Conservation (phyloP, 2,888 invertebrate genomes). For the Tuta absoluta region DNA sequence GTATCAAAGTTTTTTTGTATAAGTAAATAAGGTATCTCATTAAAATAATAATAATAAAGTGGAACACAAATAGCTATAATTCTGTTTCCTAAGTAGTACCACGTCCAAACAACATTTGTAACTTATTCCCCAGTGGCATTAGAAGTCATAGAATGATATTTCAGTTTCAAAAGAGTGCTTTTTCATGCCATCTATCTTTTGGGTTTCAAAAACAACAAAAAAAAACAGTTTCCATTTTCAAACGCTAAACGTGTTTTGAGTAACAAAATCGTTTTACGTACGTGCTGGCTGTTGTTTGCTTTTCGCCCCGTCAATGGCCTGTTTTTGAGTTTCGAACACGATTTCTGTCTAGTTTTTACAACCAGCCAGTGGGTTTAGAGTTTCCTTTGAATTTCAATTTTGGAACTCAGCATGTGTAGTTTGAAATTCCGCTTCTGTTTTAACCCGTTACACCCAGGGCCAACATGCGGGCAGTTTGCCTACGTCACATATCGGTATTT, state of each 20-base stretch:
- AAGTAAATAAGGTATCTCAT: no score
- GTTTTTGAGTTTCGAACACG: slow-evolving; percentile 8
- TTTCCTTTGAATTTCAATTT: background rate
- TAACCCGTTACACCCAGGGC: background rate
- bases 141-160: no score
- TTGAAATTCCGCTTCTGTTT: slow-evolving; percentile 5
- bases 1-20: no score
- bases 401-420: slow-evolving; percentile 1
- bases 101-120: no score
- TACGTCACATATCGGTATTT: slow-evolving; percentile 12
- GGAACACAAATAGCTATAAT: no score
- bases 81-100: no score
- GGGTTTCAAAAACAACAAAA: background rate
- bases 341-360: background rate
- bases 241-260: slow-evolving; percentile 1
- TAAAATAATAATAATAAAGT: no score
- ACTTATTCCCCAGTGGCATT: no score
- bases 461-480: slow-evolving; percentile 13
- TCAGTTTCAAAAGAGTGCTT: background rate
- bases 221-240: slow-evolving; percentile 4
- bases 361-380: background rate
- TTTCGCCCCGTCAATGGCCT: slow-evolving; percentile 1
- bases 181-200: background rate
- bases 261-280: slow-evolving; percentile 5
- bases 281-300: slow-evolving; percentile 6